Evolutionary conservation across 2,797 vertebrate species (phyloP).

Genomic region (Xenops minutus): DNA sequence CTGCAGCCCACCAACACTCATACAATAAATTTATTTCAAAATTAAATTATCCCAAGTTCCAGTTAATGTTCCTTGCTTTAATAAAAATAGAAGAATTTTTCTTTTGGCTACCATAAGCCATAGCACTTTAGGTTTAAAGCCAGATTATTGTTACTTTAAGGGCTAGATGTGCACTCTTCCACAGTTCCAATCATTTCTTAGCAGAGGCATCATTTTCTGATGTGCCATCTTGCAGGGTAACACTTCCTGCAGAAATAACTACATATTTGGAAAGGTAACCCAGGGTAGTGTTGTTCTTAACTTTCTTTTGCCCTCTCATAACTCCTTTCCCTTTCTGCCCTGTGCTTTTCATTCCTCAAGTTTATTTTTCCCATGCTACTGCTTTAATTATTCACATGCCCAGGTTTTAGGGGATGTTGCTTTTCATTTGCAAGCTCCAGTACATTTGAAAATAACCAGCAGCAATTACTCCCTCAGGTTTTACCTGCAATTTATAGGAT

Average conservation of each 20-base stretch:
- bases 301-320: not conserved
- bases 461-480: not conserved
- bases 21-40: not conserved
- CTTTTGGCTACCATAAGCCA: not conserved
- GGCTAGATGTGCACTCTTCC: not conserved
- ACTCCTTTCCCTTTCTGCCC: not conserved
- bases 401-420: not conserved
- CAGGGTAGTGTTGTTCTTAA: not conserved
- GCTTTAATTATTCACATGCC: not conserved
- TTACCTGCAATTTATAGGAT: not conserved
- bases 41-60: not conserved
- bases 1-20: not conserved
- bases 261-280: not conserved
- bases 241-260: not conserved
- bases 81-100: not conserved
- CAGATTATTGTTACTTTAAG: not conserved
- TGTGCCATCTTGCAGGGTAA: not conserved
- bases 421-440: conserved; percentile 15
- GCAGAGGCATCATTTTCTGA: not conserved
- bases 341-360: not conserved
- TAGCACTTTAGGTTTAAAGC: not conserved
- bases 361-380: not conserved
- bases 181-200: not conserved
- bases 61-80: not conserved
- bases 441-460: not conserved